Base-by-base conservation (phyloP, 2,113 vertebrate species). In the Megaceryle maxima region DNA sequence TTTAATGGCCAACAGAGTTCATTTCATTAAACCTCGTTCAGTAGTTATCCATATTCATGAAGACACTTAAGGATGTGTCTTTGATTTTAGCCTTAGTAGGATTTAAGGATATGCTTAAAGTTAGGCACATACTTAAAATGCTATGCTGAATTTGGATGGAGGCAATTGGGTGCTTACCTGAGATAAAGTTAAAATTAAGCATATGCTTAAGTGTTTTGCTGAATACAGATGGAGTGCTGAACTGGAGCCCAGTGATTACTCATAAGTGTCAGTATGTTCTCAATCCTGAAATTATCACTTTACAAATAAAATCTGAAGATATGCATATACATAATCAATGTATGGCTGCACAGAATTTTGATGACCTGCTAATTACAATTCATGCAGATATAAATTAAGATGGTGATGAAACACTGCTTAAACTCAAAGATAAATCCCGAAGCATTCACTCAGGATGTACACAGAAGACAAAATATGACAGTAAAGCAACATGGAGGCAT, bases 271-370 rank as follows among this genome's bases (percentile, higher is more conserved):
- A 96, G 91, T 75, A 87, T 94, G 83, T 97, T 96, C 96, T 95
- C 93, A 84, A 95, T 91, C 57, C 88, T 95, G 93, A 97, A 95
- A 96, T 96, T 82, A 95, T 87, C 94, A 87, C 90, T 94, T 92
- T 88, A 97, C 94, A 94, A 96, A 96, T 95, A 95, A 94, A 97
- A 95, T 88, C 73, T 87, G 73, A 94, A 92, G 85, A 90, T 83
- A 96, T 29, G 60, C 74, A 70, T 94, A 91, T 87, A 96, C 78
- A 85, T 94, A 95, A 96, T 88, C 92, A 92, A 93, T 78, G 80
- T 95, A 92, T 92, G 62, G 80, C 80, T 96, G 93, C 93, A 79
- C 6, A 93, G 94, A 96, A 96, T 97, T 92, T 92, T 96, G 85
- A 97, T 94, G 93, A 93, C 92, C 83, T 68, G n/a, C 33, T 81